A percentile compares a stretch with the other conserved stretches of the same genome.
These are phyloP conservation scores for Conomelus anceps DNA, from an alignment of 2,888 invertebrate species.

Conservation along the genomic window DNA sequence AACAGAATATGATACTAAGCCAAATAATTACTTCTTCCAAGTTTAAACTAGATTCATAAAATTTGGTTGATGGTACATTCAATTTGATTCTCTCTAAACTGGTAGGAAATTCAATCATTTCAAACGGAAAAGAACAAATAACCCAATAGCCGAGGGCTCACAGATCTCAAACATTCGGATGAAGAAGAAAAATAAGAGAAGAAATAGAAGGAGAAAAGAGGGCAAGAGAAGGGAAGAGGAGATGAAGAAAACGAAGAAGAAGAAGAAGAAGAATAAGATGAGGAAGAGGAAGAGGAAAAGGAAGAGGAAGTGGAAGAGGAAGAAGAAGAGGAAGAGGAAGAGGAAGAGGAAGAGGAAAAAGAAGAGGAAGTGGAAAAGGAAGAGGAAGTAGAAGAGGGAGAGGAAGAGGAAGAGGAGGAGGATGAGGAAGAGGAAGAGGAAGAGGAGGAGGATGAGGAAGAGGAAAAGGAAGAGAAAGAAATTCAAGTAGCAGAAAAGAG, in stretches of 20 bases:
- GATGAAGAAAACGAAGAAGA: not conserved
- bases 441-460: not conserved
- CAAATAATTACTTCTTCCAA: no score
- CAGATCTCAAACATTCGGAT: no score
- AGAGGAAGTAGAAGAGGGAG: not conserved
- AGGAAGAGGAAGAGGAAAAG: not conserved
- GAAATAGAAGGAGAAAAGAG: not conserved
- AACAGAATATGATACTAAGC: no score
- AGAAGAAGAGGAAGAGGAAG: not conserved
- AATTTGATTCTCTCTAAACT: no score
- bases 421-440: constrained; percentile 5
- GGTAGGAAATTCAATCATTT: no score
- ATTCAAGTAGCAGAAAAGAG: not conserved
- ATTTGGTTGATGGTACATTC: no score
- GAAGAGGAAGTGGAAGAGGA: not conserved
- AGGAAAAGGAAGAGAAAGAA: not conserved
- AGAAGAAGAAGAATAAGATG: not conserved
- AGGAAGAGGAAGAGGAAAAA: not conserved
- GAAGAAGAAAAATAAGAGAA: not conserved
- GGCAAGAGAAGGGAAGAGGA: not conserved
- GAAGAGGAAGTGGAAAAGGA: not conserved
- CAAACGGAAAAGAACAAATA: no score
- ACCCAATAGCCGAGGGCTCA: no score
- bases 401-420: constrained; percentile 11
- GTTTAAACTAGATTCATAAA: no score